These are phyloP conservation scores for Festucalex cinctus DNA, from an alignment of 2,113 vertebrate genomes.

Conservation along the genomic window DNA sequence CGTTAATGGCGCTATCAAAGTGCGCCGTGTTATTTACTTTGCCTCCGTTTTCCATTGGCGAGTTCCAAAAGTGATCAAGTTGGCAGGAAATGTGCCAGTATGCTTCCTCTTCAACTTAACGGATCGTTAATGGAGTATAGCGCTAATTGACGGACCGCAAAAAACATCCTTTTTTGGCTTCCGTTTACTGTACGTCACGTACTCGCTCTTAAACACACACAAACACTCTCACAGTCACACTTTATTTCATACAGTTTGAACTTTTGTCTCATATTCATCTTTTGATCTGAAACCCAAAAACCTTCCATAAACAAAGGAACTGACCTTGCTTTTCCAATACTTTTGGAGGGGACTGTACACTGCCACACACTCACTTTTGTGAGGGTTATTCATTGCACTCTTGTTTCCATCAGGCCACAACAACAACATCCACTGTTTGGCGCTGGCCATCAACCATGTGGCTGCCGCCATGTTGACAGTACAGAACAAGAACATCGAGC, in stretches of 20 bases:
- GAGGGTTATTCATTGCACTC: slow-evolving; percentile 6
- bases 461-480: slow-evolving; percentile 87
- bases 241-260: no score
- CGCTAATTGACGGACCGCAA: slow-evolving; percentile 10
- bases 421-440: slow-evolving; percentile 92
- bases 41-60: slow-evolving; percentile 57
- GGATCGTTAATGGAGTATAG: slow-evolving; percentile 36
- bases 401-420: slow-evolving; percentile 74
- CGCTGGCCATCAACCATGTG: slow-evolving; percentile 83
- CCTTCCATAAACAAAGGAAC: no score
- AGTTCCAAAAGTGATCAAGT: slow-evolving; percentile 39
- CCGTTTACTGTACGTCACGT: neutral
- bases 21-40: slow-evolving; percentile 56
- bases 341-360: no score
- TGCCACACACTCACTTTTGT: slow-evolving; percentile 1
- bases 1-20: slow-evolving; percentile 51
- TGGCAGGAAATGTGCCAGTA: slow-evolving; percentile 39
- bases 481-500: slow-evolving; percentile 86
- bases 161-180: slow-evolving; percentile 32
- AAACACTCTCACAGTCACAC: no score
- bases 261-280: no score
- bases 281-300: no score
- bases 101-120: slow-evolving; percentile 35
- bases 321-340: no score
- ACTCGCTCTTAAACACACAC: neutral